Evolutionary conservation across 2,797 vertebrate genomes (phyloP).

Genomic region (Triplophysa bombifrons): DNA sequence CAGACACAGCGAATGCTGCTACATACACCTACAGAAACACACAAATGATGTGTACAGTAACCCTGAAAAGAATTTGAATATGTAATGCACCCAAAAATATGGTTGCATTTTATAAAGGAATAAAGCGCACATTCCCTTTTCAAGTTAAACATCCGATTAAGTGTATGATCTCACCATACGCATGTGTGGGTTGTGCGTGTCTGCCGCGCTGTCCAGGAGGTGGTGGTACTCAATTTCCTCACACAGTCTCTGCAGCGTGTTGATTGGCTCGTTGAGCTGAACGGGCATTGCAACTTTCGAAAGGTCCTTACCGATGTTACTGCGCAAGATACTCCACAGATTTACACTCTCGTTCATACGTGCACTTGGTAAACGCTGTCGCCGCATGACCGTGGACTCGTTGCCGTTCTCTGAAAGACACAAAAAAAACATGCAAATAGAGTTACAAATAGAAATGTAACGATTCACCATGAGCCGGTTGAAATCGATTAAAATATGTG

Average conservation of each 20-base stretch:
- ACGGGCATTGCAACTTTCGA: conserved; percentile 98
- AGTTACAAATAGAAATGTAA: neutral
- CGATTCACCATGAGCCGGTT: too few relatives aligned
- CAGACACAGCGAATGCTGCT: conserved; percentile 90
- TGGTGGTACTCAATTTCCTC: conserved; percentile 97
- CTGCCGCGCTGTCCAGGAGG: conserved; percentile 87
- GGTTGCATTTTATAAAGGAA: too few relatives aligned
- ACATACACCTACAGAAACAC: conserved; percentile 84
- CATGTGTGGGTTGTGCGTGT: conserved; percentile 77
- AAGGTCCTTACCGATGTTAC: conserved; percentile 97
- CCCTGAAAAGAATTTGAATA: neutral
- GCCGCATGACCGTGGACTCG: conserved; percentile 53
- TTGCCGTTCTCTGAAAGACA: conserved; percentile 58
- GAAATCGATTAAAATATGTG: too few relatives aligned
- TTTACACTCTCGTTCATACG: conserved; percentile 86
- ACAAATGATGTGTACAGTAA: conserved; percentile 12
- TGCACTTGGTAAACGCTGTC: conserved; percentile 80
- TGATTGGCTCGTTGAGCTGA: conserved; percentile 92
- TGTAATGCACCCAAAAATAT: neutral
- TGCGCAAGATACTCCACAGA: conserved; percentile 94
- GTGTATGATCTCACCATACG: conserved; percentile 84
- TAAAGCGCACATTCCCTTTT: too few relatives aligned
- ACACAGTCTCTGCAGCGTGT: conserved; percentile 92
- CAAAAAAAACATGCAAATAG: neutral
- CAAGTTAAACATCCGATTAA: neutral